Conservation (phyloP, 2,113 vertebrate genomes). For the Salminus brasiliensis region DNA sequence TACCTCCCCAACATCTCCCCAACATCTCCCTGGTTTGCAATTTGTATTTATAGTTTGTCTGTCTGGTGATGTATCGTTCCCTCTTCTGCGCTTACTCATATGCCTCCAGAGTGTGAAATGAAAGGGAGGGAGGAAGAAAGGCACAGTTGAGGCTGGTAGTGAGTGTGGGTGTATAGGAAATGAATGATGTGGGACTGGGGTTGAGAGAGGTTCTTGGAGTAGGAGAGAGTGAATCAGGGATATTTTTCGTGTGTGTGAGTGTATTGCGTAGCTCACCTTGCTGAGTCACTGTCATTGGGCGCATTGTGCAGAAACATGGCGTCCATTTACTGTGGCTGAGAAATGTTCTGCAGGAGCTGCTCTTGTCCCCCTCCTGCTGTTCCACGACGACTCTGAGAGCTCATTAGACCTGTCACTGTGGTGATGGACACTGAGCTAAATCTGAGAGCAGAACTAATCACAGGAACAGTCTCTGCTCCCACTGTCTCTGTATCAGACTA, state of each 20-base stretch:
- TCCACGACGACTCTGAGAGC: conserved; percentile 23
- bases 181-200: conserved; percentile 3
- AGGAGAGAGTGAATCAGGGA: conserved; percentile 39
- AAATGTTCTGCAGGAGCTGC: background rate
- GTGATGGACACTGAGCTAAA: conserved; percentile 47
- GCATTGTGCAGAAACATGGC: background rate
- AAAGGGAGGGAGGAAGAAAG: conserved; percentile 34
- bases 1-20: conserved; percentile 25
- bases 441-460: conserved; percentile 44
- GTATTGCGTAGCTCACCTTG: background rate
- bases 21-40: conserved; percentile 1
- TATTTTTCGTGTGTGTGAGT: too few relatives aligned
- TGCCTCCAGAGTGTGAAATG: conserved; percentile 18
- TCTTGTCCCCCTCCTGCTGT: background rate
- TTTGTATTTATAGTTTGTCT: conserved; percentile 26
- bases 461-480: conserved; percentile 11
- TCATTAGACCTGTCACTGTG: conserved; percentile 48
- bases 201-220: conserved; percentile 18
- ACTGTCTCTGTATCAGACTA: conserved; percentile 5
- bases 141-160: conserved; percentile 27
- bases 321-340: conserved; percentile 9
- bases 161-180: conserved; percentile 19
- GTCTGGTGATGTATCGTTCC: conserved; percentile 22
- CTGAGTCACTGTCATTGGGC: conserved; percentile 28
- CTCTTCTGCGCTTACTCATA: conserved; percentile 38